These are phyloP conservation scores for Rhinolophus ferrumequinum DNA, from an alignment of 2,113 vertebrate species.

Conservation along the genomic window DNA sequence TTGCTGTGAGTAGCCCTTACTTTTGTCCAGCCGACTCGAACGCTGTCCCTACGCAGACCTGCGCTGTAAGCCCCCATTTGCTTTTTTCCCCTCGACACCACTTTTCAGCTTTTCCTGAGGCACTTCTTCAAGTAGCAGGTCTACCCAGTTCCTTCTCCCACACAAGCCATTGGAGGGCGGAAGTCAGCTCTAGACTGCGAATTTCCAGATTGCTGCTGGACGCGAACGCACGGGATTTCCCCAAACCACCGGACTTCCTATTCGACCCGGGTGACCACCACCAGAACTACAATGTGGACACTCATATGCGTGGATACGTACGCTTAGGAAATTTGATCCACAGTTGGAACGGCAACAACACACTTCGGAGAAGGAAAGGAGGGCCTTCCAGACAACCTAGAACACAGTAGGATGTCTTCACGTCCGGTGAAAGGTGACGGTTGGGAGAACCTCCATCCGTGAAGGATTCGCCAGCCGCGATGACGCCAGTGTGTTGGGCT, in stretches of 20 bases:
- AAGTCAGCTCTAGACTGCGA: not conserved
- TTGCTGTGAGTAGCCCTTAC: not conserved
- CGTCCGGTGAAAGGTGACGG: not conserved
- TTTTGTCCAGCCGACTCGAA: not conserved
- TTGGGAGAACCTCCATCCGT: not conserved
- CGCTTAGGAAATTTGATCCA: not conserved
- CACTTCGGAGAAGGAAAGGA: not conserved
- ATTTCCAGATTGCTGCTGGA: not conserved
- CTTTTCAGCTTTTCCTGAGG: not conserved
- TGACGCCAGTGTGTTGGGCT: not conserved
- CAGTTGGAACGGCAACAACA: not conserved
- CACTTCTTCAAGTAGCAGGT: not conserved
- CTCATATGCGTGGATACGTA: not conserved
- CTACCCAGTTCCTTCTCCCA: not conserved
- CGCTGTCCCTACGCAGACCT: not conserved
- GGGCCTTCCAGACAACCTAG: not conserved
- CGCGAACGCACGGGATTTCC: not conserved
- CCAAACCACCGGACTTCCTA: not conserved
- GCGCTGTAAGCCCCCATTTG: not conserved
- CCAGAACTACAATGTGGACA: not conserved
- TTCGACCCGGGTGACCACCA: not conserved
- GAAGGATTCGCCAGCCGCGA: not conserved
- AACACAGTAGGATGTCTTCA: not conserved
- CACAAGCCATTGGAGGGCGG: not conserved
- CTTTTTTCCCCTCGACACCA: not conserved